These are phyloP conservation scores for Butorides virescens DNA, from an alignment of 2,113 vertebrate genomes.

Conservation along the genomic window DNA sequence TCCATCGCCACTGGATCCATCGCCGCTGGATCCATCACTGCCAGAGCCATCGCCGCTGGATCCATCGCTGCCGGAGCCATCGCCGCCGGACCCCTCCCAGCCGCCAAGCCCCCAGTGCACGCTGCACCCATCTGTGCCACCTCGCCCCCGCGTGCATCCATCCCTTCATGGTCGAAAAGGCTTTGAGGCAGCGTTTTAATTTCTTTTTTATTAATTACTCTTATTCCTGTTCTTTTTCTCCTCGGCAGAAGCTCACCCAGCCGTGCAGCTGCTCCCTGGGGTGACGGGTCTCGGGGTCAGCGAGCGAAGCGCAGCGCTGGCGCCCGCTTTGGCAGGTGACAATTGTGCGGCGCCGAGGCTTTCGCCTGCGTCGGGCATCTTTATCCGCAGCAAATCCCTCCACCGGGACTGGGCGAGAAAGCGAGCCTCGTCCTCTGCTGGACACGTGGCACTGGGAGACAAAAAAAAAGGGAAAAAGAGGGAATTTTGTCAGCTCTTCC, in stretches of 20 bases:
- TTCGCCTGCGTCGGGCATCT: not conserved
- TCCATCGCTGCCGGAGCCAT: not conserved
- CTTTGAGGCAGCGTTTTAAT: not conserved
- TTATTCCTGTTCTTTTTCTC: not conserved
- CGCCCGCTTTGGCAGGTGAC: not conserved
- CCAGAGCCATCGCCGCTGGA: too few relatives aligned
- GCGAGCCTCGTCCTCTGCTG: not conserved
- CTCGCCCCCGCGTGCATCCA: not conserved
- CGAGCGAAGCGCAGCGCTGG: not conserved
- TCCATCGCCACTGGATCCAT: too few relatives aligned
- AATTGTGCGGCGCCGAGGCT: not conserved
- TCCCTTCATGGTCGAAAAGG: not conserved
- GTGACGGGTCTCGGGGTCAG: not conserved
- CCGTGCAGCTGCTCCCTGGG: not conserved
- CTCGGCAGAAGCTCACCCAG: not conserved
- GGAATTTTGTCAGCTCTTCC: not conserved
- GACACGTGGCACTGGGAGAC: fast-evolving
- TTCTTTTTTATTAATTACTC: not conserved
- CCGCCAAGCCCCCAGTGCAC: fast-evolving
- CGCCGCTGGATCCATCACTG: too few relatives aligned
- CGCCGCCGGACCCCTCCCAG: not conserved
- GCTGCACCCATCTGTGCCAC: not conserved
- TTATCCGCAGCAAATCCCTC: not conserved
- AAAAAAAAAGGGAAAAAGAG: not conserved
- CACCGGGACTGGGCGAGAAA: not conserved